These are phyloP conservation scores for Mobula hypostoma DNA, from an alignment of 2,113 vertebrate genomes.

Conservation along the genomic window DNA sequence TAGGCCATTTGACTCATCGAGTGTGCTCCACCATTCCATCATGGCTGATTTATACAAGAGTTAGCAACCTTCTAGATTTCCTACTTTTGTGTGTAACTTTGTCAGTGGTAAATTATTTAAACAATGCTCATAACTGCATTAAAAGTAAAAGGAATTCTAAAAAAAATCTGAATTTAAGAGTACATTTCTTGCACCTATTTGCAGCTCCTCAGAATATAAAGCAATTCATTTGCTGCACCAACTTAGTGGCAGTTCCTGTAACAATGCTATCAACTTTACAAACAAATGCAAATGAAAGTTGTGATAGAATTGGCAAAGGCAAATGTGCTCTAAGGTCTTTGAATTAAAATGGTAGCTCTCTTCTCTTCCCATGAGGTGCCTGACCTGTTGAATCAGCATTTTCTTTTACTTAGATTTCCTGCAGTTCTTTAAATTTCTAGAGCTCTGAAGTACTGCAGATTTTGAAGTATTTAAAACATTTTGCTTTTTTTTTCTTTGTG, in stretches of 20 bases:
- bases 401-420: too few relatives aligned
- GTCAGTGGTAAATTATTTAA: not conserved
- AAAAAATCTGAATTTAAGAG: not conserved
- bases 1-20: too few relatives aligned
- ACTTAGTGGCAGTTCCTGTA: not conserved
- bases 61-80: not conserved
- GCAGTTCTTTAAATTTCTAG: too few relatives aligned
- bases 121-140: not conserved
- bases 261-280: not conserved
- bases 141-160: not conserved
- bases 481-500: not conserved
- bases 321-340: not conserved
- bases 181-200: too few relatives aligned
- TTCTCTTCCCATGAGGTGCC: too few relatives aligned
- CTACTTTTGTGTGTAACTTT: not conserved
- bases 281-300: not conserved
- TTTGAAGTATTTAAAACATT: not conserved
- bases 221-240: not conserved
- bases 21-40: too few relatives aligned
- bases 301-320: not conserved
- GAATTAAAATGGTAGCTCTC: too few relatives aligned
- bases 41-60: not conserved
- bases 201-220: too few relatives aligned
- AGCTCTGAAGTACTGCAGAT: not conserved
- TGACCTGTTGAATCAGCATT: too few relatives aligned